These are phyloP conservation scores for Chloropsis hardwickii DNA, from an alignment of 2,113 vertebrate genomes.

Conservation along the genomic window DNA sequence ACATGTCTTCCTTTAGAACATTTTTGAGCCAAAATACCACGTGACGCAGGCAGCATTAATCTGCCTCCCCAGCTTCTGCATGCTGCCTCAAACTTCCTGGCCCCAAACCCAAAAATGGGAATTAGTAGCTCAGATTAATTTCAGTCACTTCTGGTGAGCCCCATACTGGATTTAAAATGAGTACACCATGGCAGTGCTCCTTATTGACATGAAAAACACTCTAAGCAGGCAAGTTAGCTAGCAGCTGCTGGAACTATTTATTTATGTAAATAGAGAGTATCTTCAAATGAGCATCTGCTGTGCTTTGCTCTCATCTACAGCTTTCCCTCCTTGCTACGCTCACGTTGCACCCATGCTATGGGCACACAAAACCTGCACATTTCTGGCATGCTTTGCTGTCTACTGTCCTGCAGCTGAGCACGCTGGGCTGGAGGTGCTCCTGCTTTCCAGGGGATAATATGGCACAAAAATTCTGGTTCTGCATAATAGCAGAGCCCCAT, in stretches of 20 bases:
- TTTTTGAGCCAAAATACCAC: slow-evolving; percentile 49
- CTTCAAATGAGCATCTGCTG: not conserved
- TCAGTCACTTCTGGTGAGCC: not conserved
- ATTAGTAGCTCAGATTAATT: slow-evolving; percentile 60
- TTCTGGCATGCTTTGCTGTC: not conserved
- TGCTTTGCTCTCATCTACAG: not conserved
- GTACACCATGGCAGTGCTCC: not conserved
- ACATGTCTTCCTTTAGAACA: not conserved
- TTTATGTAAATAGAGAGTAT: slow-evolving; percentile 6
- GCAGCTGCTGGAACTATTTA: not conserved
- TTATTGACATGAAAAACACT: slow-evolving; percentile 39
- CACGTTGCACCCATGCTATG: rapidly evolving
- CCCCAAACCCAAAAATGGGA: slow-evolving; percentile 33
- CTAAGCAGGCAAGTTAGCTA: not conserved
- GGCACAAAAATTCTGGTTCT: not conserved
- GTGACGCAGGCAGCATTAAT: slow-evolving; percentile 37
- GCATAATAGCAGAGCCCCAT: not conserved
- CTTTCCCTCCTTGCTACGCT: not conserved
- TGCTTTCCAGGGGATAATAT: not conserved
- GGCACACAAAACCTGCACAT: not conserved
- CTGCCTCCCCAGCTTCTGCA: not conserved
- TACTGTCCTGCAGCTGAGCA: rapidly evolving
- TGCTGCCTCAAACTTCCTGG: slow-evolving; percentile 12
- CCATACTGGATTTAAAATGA: slow-evolving; percentile 53
- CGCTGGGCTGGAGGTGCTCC: not conserved